Evolutionary conservation across 2,888 invertebrate species (phyloP), one percentile per base, ranked within the genome.

Genomic region (Peribatodes rhomboidaria): DNA sequence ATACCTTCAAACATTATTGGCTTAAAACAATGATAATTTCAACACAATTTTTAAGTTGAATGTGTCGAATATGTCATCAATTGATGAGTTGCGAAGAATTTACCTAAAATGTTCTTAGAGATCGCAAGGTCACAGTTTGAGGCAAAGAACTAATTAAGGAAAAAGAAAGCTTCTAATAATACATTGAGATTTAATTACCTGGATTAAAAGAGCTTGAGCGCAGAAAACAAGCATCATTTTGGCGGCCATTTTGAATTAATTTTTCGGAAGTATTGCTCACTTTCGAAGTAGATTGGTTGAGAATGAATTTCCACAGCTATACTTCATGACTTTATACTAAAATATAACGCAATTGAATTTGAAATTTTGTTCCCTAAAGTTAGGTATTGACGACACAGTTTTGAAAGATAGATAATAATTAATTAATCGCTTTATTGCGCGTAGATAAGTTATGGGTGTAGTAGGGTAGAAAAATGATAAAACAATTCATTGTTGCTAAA

Each of bases 141-240:
- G n/a, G n/a, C n/a, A n/a, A n/a, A n/a, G n/a, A n/a, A n/a, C n/a
- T n/a, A n/a, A n/a, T n/a, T n/a, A n/a, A n/a, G n/a, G n/a, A n/a
- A n/a, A n/a, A n/a, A n/a, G n/a, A n/a, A n/a, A n/a, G n/a, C n/a
- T n/a, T n/a, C n/a, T n/a, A n/a, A n/a, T n/a, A n/a, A n/a, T n/a
- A n/a, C n/a, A n/a, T n/a, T n/a, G n/a, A n/a, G n/a, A n/a, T n/a
- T n/a, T 0, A 39, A 46, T 74, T 73, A 84, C 85, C 81, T 84
- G 80, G 10, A 81, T 56, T 27, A 85, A 70, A 67, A 80, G 77
- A 49, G 75, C 78, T 50, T 80, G 76, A 57, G 81, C 67, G 70
- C 77, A 81, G 18, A 84, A 44, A 8, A 77, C 56, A 11, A 83
- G 27, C 8, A 84, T 14, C 9, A 72, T 64, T 61, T 82, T 78